Percentiles rank a stretch among this genome's conserved stretches.
phyloP scores from a whole-genome alignment of 2,888 invertebrate genomes.

The Rhagonycha lutea region DNA sequence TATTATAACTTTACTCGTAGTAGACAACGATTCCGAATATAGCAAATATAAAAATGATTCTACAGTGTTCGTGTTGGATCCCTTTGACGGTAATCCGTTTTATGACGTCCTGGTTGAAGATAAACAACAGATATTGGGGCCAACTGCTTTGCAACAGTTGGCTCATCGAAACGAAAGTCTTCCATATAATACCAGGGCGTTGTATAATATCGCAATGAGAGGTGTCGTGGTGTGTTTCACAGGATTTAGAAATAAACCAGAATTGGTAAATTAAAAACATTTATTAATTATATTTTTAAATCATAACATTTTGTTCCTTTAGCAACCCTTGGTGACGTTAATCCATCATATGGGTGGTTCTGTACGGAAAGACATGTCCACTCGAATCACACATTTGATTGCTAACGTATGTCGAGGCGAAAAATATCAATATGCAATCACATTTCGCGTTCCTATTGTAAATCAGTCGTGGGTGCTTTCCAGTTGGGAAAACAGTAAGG shows the following conservation, averaged over 20 bases:
- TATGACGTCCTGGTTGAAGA: conserved; percentile 70
- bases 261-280: conserved; percentile 69
- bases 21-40: conserved; percentile 65
- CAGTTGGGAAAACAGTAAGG: conserved; percentile 82
- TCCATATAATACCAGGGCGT: conserved; percentile 76
- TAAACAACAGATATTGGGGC: conserved; percentile 77
- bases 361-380: conserved; percentile 87
- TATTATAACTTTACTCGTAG: conserved; percentile 58
- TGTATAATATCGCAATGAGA: conserved; percentile 87
- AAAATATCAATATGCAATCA: conserved; percentile 92
- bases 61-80: conserved; percentile 73
- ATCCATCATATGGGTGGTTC: conserved; percentile 97
- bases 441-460: conserved; percentile 87
- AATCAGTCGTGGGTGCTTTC: conserved; percentile 85
- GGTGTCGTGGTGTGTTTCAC: conserved; percentile 90
- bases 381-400: conserved; percentile 90
- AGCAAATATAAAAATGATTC: conserved; percentile 62
- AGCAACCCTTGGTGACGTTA: conserved; percentile 85
- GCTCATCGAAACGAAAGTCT: conserved; percentile 72
- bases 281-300: conserved; percentile 27
- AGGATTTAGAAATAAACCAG: conserved; percentile 87
- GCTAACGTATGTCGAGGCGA: conserved; percentile 87
- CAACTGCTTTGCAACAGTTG: conserved; percentile 77
- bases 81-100: conserved; percentile 70
- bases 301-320: conserved; percentile 41